phyloP scores from a whole-genome alignment of 2,113 vertebrate species.

The Erythrolamprus reginae region DNA sequence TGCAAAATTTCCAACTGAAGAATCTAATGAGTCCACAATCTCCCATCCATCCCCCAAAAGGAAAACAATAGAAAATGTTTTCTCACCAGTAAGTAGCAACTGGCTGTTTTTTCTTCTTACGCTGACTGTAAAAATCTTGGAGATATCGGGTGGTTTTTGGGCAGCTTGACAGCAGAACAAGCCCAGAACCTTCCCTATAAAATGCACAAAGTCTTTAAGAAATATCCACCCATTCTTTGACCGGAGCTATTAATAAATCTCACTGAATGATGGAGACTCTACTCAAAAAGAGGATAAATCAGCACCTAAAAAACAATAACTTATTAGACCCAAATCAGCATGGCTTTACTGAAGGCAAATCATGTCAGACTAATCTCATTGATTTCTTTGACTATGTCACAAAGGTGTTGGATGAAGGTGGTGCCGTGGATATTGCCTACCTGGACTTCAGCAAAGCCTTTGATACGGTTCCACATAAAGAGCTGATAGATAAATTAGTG shows the following conservation, averaged over 20 bases:
- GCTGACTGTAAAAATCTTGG: constrained; percentile 58
- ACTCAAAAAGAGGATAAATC: no score
- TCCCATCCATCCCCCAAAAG: background rate
- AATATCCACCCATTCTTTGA: background rate
- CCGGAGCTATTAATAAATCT: background rate
- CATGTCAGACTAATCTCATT: no score
- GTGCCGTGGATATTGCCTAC: no score
- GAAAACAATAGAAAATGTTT: background rate
- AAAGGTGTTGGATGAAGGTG: no score
- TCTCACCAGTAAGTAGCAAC: constrained; percentile 63
- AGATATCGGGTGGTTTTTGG: constrained; percentile 49
- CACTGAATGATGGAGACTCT: no score
- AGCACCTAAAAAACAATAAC: no score
- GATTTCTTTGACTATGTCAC: no score
- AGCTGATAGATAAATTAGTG: no score
- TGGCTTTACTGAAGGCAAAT: no score
- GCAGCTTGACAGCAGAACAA: constrained; percentile 72
- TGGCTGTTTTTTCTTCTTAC: constrained; percentile 39
- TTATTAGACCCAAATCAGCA: no score
- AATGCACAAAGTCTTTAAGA: background rate
- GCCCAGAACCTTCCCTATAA: constrained; percentile 68
- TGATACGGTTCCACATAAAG: no score
- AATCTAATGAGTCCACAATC: background rate
- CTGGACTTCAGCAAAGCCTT: no score
- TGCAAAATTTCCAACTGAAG: background rate